phyloP scores from a whole-genome alignment of 2,888 invertebrate genomes.

The Macaria liturata region DNA sequence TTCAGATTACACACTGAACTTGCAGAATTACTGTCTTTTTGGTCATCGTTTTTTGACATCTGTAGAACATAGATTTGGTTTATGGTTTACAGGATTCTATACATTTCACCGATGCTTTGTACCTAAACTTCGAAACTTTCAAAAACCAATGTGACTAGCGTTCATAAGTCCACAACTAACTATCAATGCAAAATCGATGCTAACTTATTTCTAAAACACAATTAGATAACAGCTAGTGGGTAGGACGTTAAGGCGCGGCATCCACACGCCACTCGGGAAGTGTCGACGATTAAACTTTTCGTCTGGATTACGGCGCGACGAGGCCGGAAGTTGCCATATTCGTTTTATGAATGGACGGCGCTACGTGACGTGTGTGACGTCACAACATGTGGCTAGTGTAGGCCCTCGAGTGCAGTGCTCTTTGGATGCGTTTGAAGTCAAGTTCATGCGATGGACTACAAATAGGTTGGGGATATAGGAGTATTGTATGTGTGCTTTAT shows the following conservation, averaged over 20 bases:
- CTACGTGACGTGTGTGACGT: constrained; percentile 64
- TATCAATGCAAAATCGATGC: too few relatives aligned
- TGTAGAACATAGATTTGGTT: too few relatives aligned
- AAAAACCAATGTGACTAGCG: too few relatives aligned
- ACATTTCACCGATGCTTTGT: too few relatives aligned
- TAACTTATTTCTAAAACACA: background rate
- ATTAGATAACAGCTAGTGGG: constrained; percentile 14
- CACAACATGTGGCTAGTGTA: constrained; percentile 33
- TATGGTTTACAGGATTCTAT: too few relatives aligned
- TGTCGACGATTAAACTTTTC: constrained; percentile 33
- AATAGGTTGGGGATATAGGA: background rate
- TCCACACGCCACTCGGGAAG: constrained; percentile 30
- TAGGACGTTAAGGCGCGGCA: constrained; percentile 18
- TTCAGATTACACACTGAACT: too few relatives aligned
- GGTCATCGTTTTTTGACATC: too few relatives aligned
- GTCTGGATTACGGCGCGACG: constrained; percentile 53
- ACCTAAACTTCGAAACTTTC: too few relatives aligned
- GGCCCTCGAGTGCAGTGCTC: constrained; percentile 5
- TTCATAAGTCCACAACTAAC: too few relatives aligned
- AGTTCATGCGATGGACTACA: background rate
- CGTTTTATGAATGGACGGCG: constrained; percentile 64
- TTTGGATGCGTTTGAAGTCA: background rate
- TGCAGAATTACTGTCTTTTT: too few relatives aligned
- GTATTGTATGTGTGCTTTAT: background rate
- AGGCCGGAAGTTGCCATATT: constrained; percentile 69